Percentiles rank a stretch among this genome's conserved stretches.
These are phyloP conservation scores for Drosophila trichaetosa DNA, from an alignment of 2,888 invertebrate species.

Conservation along the genomic window DNA sequence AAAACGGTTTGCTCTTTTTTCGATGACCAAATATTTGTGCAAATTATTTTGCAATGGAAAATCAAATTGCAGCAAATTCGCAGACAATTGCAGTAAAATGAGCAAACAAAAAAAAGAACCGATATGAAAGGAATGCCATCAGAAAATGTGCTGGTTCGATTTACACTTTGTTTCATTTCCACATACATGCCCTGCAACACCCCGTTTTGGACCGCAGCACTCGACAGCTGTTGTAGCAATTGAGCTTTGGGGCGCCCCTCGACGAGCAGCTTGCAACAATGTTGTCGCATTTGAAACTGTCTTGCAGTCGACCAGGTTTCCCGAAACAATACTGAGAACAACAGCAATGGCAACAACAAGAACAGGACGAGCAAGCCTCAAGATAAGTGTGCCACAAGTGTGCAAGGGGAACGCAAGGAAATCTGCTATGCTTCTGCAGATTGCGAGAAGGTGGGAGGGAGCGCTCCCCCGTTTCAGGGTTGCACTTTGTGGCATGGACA, in stretches of 20 bases:
- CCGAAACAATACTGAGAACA: conserved; percentile 55
- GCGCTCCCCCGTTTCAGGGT: background rate
- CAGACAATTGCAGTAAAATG: conserved; percentile 77
- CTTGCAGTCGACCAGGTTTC: conserved; percentile 61
- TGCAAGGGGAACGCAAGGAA: conserved; percentile 14
- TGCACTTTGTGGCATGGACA: conserved; percentile 45
- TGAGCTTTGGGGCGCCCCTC: conserved; percentile 37
- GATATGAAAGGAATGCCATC: conserved; percentile 68
- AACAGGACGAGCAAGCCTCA: conserved; percentile 21
- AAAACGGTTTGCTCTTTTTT: conserved; percentile 8
- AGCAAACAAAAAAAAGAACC: conserved; percentile 27
- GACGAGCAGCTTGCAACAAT: conserved; percentile 62
- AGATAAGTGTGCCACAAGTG: conserved; percentile 56
- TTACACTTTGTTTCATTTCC: conserved; percentile 28
- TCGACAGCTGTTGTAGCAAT: conserved; percentile 60
- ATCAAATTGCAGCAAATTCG: conserved; percentile 77
- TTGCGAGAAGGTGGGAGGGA: background rate
- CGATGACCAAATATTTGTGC: conserved; percentile 51
- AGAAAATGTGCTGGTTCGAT: conserved; percentile 72
- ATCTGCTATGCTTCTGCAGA: background rate
- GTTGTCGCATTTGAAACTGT: conserved; percentile 79
- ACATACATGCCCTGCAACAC: background rate
- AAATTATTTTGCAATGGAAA: conserved; percentile 75
- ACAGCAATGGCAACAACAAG: conserved; percentile 16
- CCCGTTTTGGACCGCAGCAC: conserved; percentile 33